Evolutionary conservation across 2,797 vertebrate genomes (phyloP), one percentile per base, ranked within the genome.

Genomic region (Lophius americanus): DNA sequence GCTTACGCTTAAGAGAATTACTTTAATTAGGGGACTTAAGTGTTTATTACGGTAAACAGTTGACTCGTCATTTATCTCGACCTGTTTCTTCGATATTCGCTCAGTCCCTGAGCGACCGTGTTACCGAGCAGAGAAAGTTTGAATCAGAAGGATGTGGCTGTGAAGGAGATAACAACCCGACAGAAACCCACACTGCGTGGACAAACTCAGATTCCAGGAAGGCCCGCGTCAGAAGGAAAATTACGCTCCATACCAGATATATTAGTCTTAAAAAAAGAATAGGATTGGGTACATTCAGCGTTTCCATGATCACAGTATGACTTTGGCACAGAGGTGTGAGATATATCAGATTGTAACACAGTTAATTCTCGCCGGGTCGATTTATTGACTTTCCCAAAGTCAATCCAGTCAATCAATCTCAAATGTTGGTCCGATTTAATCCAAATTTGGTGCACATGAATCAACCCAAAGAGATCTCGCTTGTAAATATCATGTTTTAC

Each of bases 151-250:
- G 50, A 48, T 7, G 63, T 62, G 43, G n/a, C 36, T 13, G 12
- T 23, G 9, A 9, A 46, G 51, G 48, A 32, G 51, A 47, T 10
- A 7, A 48, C 44, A 0, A 39, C 52, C 13, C 37, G 8, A 37
- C 36, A 74, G 33, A 46, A 39, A 9, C 13, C 56, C 11, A n/a
- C 42, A 2, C 35, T 2, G 61, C 8, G 59, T 33, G 51, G 14
- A 33, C 38, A 41, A 51, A 47, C 23, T 11, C 23, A 56, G 56
- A 61, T 37, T 38, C 49, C 12, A 37, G 7, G 0, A 57, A 73
- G 5, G n/a, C 74, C 32, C 68, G 79, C 82, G 84, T 83, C 48
- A 65, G 68, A 3, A 5, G 4, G 7, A 13, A 41, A 13, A 14
- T 38, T 4, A 7, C 2, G 0, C 11, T 39, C 6, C n/a, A 7